Conservation (phyloP, 1,140 invertebrate species). For the Leguminivora glycinivorella region DNA sequence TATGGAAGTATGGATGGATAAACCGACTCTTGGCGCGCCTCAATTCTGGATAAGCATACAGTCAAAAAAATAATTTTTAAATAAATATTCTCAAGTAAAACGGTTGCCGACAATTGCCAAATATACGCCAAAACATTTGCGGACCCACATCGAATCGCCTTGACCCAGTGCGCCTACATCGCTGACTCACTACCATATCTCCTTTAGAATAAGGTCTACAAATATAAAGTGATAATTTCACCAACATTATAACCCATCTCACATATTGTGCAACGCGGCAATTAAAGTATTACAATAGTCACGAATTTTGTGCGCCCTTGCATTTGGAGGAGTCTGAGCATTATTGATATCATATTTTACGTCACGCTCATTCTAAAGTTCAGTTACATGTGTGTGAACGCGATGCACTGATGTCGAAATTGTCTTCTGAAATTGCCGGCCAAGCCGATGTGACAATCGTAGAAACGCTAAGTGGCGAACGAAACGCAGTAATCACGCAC, state of each 20-base stretch:
- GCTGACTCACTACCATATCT: no score
- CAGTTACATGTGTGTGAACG: background rate
- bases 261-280: slow-evolving; percentile 20
- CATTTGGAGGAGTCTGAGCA: background rate
- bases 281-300: slow-evolving; percentile 21
- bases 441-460: no score
- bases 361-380: background rate
- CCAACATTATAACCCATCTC: slow-evolving; percentile 15
- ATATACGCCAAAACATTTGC: slow-evolving; percentile 22
- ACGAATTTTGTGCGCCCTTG: slow-evolving; percentile 16
- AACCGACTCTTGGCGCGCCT: no score
- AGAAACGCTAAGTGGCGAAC: no score
- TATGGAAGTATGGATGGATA: no score
- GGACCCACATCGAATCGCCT: background rate
- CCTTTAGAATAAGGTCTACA: no score
- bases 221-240: background rate
- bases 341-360: slow-evolving; percentile 4
- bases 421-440: no score
- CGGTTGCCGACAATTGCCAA: slow-evolving; percentile 15
- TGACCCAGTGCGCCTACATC: slow-evolving; percentile 20
- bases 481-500: no score
- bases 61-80: background rate
- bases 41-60: no score
- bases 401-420: background rate
- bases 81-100: background rate